phyloP scores from a whole-genome alignment of 2,113 vertebrate species.

The Phocoena sinus region DNA sequence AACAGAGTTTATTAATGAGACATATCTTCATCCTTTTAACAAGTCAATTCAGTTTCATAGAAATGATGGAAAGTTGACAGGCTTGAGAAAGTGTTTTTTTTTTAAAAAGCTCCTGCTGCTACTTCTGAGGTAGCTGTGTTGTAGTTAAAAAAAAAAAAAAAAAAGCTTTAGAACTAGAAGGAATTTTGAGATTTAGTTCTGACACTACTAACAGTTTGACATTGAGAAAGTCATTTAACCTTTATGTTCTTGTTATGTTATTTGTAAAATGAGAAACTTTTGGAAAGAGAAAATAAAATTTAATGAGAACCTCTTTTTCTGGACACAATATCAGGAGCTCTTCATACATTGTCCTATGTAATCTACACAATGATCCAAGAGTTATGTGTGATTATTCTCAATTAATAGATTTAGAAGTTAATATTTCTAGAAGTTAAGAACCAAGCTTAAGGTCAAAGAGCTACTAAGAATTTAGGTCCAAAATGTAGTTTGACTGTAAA shows the following conservation, averaged over 20 bases:
- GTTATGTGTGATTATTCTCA: not conserved
- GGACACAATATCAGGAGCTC: not conserved
- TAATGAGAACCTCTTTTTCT: not conserved
- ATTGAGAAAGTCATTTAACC: constrained; percentile 46
- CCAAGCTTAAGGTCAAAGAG: not conserved
- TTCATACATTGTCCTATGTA: not conserved
- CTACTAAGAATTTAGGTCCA: not conserved
- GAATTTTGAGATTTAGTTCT: constrained; percentile 36
- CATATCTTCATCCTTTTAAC: not conserved
- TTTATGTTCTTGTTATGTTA: not conserved
- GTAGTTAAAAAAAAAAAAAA: not conserved
- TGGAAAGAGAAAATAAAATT: not conserved
- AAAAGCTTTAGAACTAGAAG: not conserved
- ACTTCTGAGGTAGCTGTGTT: not conserved
- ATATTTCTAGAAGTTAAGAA: not conserved
- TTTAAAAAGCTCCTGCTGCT: constrained; percentile 23
- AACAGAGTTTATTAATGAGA: not conserved
- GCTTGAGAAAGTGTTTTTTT: not conserved
- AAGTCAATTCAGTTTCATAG: not conserved
- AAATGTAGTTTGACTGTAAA: not conserved
- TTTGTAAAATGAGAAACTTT: not conserved
- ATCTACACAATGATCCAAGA: not conserved
- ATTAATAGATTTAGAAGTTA: not conserved
- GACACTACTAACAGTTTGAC: not conserved
- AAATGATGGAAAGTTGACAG: not conserved